Evolutionary conservation across 2,888 invertebrate species (phyloP), one percentile per base, ranked within the genome.

Genomic region (Pardosa pseudoannulata): DNA sequence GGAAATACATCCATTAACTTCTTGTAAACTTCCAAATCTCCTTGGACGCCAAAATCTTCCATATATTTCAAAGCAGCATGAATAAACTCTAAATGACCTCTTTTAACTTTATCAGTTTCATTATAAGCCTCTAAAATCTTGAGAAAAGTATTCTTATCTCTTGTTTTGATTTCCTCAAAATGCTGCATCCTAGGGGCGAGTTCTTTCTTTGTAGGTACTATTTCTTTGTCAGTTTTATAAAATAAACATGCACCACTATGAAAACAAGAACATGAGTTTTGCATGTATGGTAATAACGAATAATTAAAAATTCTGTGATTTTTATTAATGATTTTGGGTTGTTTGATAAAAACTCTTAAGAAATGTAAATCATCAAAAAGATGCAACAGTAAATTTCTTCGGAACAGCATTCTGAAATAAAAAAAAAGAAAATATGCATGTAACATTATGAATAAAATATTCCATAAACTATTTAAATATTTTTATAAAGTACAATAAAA

Each of bases 51-150:
- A 92, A 96, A 98, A 80, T 95, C 95, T 89, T 96, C 94, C 96
- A 99, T 96, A 90, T 95, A 94, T 79, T 94, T 94, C 88, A 99
- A 91, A 0, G 98, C 98, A 0, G 96, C 94, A 91, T 96, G 95
- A 89, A 99, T 97, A 92, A 99, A 99, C 90, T 98, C 97, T 0
- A 97, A 96, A 91, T 98, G 97, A 64, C 97, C 97, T 74, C 96
- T 93, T 88, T 96, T 93, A 90, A 95, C 94, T 0, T 93, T 93
- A 89, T 95, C 95, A 62, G 94, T 93, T 32, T 93, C 93, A 89
- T 94, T 93, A 90, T 96, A 98, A 88, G 95, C 94, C 89, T 95
- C 94, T 75, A 97, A 93, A 91, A 95, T 94, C 87, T 95, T 93
- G 71, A 96, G 90, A 91, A 95, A 97, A 0, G 94, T 93, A 19